phyloP scores from a whole-genome alignment of 2,113 vertebrate species.

The Centropus unirufus region DNA sequence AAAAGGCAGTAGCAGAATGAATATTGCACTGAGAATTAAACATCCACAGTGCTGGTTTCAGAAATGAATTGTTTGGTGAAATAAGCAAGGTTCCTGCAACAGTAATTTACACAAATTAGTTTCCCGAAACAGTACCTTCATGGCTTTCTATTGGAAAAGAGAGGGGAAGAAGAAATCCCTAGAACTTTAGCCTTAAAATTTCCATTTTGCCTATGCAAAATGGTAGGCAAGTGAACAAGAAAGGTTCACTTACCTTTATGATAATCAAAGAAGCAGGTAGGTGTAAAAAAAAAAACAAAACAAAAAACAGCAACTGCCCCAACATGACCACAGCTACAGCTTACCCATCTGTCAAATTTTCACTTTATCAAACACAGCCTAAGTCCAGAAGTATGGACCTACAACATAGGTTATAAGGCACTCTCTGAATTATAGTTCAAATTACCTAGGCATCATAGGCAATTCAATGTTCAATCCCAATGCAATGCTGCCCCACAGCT shows the following conservation, averaged over 20 bases:
- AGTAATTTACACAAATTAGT: neutral
- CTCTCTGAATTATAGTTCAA: rapidly evolving
- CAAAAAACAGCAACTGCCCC: neutral
- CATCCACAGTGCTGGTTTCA: neutral
- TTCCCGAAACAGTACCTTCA: neutral
- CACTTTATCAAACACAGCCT: neutral
- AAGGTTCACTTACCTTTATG: neutral
- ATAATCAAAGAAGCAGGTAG: neutral
- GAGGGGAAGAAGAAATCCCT: neutral
- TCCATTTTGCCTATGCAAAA: neutral
- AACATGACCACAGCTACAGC: neutral
- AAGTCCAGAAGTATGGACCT: neutral
- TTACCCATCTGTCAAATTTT: neutral
- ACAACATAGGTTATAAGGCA: neutral
- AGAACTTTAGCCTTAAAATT: neutral
- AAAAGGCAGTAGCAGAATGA: neutral
- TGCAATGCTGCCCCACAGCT: too few relatives aligned
- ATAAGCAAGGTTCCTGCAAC: neutral
- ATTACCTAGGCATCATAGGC: neutral
- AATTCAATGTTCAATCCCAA: neutral
- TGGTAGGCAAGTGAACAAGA: neutral
- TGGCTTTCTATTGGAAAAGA: neutral
- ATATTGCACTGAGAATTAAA: neutral
- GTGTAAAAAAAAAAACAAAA: too few relatives aligned
- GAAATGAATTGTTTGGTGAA: neutral